Conservation (phyloP, 2,797 vertebrate genomes). For the Anabacerthia variegaticeps region DNA sequence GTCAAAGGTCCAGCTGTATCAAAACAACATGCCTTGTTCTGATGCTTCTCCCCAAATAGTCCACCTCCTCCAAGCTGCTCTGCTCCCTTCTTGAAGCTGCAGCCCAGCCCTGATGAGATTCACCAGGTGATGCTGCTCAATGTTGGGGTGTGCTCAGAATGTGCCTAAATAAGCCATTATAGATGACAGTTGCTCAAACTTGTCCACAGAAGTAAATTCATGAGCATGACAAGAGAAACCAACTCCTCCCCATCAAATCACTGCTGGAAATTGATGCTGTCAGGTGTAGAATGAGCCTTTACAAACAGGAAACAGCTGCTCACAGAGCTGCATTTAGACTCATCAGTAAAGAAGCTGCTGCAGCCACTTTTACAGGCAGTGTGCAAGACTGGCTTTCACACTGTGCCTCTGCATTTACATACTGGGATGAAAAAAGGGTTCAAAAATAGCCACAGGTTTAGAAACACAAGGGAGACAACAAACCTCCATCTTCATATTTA, state of each 20-base stretch:
- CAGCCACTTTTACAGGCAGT: background rate
- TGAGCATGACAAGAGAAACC: background rate
- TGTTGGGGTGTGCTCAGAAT: rapidly evolving
- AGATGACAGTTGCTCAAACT: rapidly evolving
- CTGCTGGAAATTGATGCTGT: background rate
- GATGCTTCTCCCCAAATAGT: rapidly evolving
- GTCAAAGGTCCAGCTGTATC: background rate
- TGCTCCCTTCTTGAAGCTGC: rapidly evolving
- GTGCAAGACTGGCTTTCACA: background rate
- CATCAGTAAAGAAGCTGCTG: background rate
- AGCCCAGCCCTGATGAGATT: background rate
- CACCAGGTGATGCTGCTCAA: background rate
- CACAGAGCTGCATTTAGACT: background rate
- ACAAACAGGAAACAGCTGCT: conserved; percentile 62
- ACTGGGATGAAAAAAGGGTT: background rate
- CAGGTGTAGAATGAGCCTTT: background rate
- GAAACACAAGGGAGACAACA: background rate
- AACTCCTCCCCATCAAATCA: too few species aligned
- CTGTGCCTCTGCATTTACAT: background rate
- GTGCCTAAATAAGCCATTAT: rapidly evolving
- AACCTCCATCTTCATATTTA: background rate
- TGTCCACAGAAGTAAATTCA: background rate
- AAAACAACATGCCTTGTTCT: background rate
- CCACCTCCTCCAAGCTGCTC: background rate
- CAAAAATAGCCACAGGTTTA: conserved; percentile 18